phyloP scores from a whole-genome alignment of 2,113 vertebrate genomes.

The Eolophus roseicapilla region DNA sequence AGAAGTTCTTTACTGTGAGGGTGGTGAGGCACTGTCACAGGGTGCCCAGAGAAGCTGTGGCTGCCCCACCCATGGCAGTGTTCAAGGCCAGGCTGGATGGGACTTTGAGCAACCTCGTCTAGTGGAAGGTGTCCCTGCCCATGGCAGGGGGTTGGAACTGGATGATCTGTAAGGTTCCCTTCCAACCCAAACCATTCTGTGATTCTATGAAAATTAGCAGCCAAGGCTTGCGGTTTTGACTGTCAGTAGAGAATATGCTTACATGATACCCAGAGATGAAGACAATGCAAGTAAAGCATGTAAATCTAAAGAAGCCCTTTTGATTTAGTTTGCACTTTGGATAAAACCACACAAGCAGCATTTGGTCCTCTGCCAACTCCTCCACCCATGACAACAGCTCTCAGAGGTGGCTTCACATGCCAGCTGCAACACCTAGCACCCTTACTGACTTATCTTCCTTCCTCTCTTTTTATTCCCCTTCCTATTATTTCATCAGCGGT shows the following conservation, averaged over 20 bases:
- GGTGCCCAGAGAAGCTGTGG: not conserved
- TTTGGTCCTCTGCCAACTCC: not conserved
- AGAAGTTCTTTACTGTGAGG: not conserved
- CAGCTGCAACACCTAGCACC: not conserved
- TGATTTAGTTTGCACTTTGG: not conserved
- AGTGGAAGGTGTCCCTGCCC: not conserved
- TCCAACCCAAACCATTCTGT: not conserved
- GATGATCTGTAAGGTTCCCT: not conserved
- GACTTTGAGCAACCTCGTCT: not conserved
- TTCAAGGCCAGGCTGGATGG: not conserved
- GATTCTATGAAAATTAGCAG: not conserved
- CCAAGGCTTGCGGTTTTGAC: not conserved
- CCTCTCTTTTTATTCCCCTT: not conserved
- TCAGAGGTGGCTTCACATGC: not conserved
- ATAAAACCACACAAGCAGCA: not conserved
- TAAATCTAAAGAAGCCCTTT: not conserved
- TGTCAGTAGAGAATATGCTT: not conserved
- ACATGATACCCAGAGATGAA: not conserved
- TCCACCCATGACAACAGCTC: not conserved
- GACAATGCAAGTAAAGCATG: not conserved
- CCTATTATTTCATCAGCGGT: not conserved
- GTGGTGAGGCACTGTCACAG: not conserved
- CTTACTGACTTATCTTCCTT: not conserved
- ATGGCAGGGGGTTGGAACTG: not conserved
- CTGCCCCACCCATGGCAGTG: not conserved